Evolutionary conservation across 2,888 invertebrate species (phyloP), one percentile per base, ranked within the genome.

Genomic region (Polyommatus icarus): DNA sequence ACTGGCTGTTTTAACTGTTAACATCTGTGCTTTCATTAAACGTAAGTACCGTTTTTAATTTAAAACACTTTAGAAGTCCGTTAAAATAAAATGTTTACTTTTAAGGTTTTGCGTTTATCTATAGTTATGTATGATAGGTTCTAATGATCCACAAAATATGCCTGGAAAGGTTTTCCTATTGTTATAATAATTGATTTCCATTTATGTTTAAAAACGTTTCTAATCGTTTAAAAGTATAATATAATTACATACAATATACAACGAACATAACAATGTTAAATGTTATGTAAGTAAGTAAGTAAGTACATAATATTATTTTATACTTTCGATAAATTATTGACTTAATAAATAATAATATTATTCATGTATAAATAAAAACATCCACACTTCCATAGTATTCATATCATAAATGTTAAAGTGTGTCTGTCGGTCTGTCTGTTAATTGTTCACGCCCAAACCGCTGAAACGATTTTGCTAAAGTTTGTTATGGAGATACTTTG

Each of bases 1-100:
- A 67, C 67, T 67, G 67, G 67, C 67, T 61, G 12, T 61, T 61
- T 67, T 67, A 67, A 67, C 67, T 67, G 67, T 67, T 32, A 67
- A 67, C 32, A 67, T 67, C 5, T 32, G 67, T 67, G 29, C 29
- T 32, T 67, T 32, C 67, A 29, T 67, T 29, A 67, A 67, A 67
- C 29, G 29, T 67, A 15, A 67, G 67, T 29, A 67, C 67, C 67
- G 67, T 67, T 67, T 67, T 15, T 29, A 67, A 67, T 67, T 67
- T 67, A 32, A 67, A 32, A 32, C 67, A 32, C 15, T 67, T 67
- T 67, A 67, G 20, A 29, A 29, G 67, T 67, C 67, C 67, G 67
- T 32, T 67, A 67, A 67, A 67, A 67, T 67, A 67, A 67, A 67
- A 29, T 24, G 67, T 67, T 67, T 29, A 32, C 67, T 20, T 67